Base-by-base conservation (phyloP, 2,797 vertebrate species). In the Pseudochaenichthys georgianus region DNA sequence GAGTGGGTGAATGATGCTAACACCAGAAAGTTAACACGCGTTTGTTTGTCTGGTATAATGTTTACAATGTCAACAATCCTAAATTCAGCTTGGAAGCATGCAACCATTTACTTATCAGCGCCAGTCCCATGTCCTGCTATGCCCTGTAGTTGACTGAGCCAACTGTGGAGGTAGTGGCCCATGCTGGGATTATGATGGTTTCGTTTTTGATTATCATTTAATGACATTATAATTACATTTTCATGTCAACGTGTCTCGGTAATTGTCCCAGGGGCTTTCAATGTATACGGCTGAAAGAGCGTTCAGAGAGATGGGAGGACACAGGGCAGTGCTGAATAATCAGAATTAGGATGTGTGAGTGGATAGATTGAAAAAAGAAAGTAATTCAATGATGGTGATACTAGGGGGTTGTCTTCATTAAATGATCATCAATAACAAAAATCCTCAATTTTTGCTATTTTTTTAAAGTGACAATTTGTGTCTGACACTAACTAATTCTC, bases 211-310 rank as follows among this genome's bases (percentile, higher is more conserved):
- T 92, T 85, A 91, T 88, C 75, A 81, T 91, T 93, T 92, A 92
- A 93, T 92, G 87, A 84, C 70, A 76, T 87, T 88, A 86, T 93
- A 93, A 93, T 94, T 89, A 92, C 81, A 85, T 90, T 89, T 92
- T 84, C 78, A 47, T 91, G 87, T 93, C 88, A 87, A 73, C 72
- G 82, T 87, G 77, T 88, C 76, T 80, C 68, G 61, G 76, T 90
- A 89, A 90, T 89, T 78, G 84, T 89, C 89, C 81, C 60, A 11
- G 76, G 23, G 46, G 91, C 73, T 82, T 87, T 81, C 51, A 72
- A 71, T 86, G 67, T 80, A 77, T 83, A 80, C 64, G 73, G 50
- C 67, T 68, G 65, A 12, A 74, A 53, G 47, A 70, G 70, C 3
- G 28, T 2, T 72, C 38, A n/a, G 51, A 45, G 58, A 60, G 58